phyloP scores from a whole-genome alignment of 2,888 invertebrate species.

The Torymus texanus region DNA sequence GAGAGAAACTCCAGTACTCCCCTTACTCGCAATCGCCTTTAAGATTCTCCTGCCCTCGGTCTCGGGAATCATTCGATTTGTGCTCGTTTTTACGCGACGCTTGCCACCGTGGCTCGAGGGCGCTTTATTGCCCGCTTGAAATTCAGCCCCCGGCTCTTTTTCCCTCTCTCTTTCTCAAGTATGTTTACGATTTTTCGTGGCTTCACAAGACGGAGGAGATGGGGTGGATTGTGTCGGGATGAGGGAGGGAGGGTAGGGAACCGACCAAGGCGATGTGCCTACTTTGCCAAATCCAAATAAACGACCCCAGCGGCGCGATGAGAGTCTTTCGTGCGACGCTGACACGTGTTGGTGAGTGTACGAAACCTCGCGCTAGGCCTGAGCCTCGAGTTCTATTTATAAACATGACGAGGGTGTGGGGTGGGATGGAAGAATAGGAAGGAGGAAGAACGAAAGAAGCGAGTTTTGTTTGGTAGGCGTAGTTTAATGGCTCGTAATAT shows the following conservation, averaged over 20 bases:
- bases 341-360: no score
- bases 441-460: background rate
- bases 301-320: conserved; percentile 37
- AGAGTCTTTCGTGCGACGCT: background rate
- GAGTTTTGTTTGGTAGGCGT: background rate
- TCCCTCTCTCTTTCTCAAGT: conserved; percentile 14
- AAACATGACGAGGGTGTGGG: conserved; percentile 8
- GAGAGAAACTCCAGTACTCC: background rate
- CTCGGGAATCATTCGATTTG: conserved; percentile 44
- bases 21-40: conserved; percentile 31
- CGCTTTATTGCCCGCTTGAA: conserved; percentile 47
- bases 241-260: conserved; percentile 38
- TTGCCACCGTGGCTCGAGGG: background rate
- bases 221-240: background rate
- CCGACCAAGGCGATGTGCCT: conserved; percentile 14
- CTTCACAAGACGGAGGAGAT: conserved; percentile 26
- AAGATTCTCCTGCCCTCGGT: conserved; percentile 32
- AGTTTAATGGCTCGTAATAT: background rate
- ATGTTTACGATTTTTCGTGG: conserved; percentile 61
- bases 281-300: conserved; percentile 59
- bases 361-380: background rate
- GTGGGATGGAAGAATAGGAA: background rate
- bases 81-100: conserved; percentile 33
- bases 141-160: conserved; percentile 18
- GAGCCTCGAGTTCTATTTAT: conserved; percentile 20